A percentile compares a stretch with the other conserved stretches of the same genome.
Evolutionary conservation across 2,113 vertebrate genomes (phyloP).

Genomic region (Hemiscyllium ocellatum): DNA sequence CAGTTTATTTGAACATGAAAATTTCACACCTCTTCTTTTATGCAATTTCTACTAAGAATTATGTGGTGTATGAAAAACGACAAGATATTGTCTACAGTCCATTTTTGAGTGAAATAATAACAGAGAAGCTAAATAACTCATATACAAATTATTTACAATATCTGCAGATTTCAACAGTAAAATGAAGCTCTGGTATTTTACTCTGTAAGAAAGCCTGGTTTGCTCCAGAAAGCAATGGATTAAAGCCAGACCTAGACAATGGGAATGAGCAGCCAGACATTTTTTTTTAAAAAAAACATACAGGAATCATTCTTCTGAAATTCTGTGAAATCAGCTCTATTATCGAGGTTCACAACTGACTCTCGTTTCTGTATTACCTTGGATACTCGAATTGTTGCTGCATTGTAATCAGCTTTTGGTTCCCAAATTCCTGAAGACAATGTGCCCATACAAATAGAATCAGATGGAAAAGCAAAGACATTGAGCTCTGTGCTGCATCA

Average conservation of each 20-base stretch:
- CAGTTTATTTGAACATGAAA: not conserved
- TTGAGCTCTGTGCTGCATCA: not conserved
- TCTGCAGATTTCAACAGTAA: not conserved
- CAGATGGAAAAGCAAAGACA: not conserved
- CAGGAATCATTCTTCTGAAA: slow-evolving; percentile 33
- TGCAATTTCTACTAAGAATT: not conserved
- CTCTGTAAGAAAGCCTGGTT: not conserved
- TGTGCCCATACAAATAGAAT: not conserved
- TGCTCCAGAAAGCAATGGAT: not conserved
- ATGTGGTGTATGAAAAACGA: not conserved
- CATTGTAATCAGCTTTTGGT: not conserved
- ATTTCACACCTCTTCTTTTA: not conserved
- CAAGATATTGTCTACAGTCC: not conserved
- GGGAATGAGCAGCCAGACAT: not conserved
- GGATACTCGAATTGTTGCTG: not conserved
- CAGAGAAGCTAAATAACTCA: not conserved
- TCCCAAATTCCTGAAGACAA: slow-evolving; percentile 28
- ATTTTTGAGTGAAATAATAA: not conserved
- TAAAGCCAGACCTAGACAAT: not conserved
- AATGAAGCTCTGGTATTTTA: not conserved
- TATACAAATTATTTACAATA: not conserved
- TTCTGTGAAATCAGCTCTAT: not conserved
- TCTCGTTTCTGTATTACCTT: not conserved
- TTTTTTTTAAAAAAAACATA: not conserved
- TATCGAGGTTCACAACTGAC: not conserved